Evolutionary conservation across 1,140 invertebrate species (phyloP), one percentile per base, ranked within the genome.

Genomic region (Ganaspis sp.): DNA sequence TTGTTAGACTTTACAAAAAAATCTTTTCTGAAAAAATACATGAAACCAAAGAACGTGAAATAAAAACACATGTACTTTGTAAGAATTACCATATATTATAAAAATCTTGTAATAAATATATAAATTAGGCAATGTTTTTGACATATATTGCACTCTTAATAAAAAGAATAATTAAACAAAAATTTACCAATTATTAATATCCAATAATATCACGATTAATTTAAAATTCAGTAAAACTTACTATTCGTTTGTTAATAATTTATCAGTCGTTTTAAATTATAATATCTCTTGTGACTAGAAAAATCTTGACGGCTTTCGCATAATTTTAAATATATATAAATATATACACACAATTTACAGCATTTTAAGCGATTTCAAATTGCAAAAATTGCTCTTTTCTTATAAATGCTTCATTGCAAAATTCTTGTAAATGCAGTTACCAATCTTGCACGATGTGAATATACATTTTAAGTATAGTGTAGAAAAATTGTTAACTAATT

Each of bases 81-180:
- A 64, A 29, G 21, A 64, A 29, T 64, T 23, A 26, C 9, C 21
- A 64, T 64, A 64, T 64, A 64, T 76, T 54, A n/a, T 75, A 71
- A 2, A 69, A 58, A 82, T 69, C 74, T 82, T 49, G 29, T 74
- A 77, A 71, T 70, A 70, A 73, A 82, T 84, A 84, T 26, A 64
- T 64, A 64, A 64, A 64, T 76, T 54, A 82, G 26, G 81, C 58
- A 29, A 70, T 73, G 9, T 58, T 74, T 58, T 76, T 81, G 23
- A 73, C 69, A 54, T 75, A 17, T 80, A 83, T 85, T 83, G 79
- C 83, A 83, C 82, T 64, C 21, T 12, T 15, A 26, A 58, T 21
- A 19, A 64, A 23, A 58, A 9, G 21, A 64, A 29, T 26, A 23
- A 64, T 26, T 64, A 64, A 64, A 11, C 12, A 4, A 4, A 64